Percentiles rank a stretch among this genome's conserved stretches.
phyloP scores from a whole-genome alignment of 2,888 invertebrate genomes.

The Cosmorhoe ocellata region DNA sequence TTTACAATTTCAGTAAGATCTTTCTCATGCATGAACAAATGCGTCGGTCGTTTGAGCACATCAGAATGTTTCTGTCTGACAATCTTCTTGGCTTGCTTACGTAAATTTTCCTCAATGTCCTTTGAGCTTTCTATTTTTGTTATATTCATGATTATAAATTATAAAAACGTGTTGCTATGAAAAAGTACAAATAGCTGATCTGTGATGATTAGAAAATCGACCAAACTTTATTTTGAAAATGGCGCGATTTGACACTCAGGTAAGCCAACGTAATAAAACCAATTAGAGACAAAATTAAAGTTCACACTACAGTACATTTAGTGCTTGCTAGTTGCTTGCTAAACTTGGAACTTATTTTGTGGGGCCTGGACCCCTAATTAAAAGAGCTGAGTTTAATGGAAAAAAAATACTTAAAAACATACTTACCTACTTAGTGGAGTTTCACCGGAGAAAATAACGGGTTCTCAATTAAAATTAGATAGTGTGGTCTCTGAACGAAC shows the following conservation, averaged over 20 bases:
- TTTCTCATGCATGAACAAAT: conserved; percentile 84
- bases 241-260: conserved; percentile 33
- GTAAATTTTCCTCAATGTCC: conserved; percentile 55
- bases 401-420: no score
- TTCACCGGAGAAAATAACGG: no score
- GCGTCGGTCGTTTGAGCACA: conserved; percentile 59
- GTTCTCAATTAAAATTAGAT: no score
- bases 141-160: conserved; percentile 18
- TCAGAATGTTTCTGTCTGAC: conserved; percentile 53
- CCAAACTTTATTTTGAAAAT: conserved; percentile 51
- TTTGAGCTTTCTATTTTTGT: conserved; percentile 45
- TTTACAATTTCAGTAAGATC: conserved; percentile 82
- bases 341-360: no score
- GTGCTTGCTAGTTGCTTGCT: no score
- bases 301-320: not conserved
- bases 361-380: no score
- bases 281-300: not conserved
- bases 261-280: not conserved
- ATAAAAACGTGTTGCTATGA: conserved; percentile 14
- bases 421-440: no score
- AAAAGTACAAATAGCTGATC: conserved; percentile 3
- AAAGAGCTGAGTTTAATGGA: no score
- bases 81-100: conserved; percentile 66
- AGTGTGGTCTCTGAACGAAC: no score
- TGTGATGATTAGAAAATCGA: conserved; percentile 14